Evolutionary conservation across 2,888 invertebrate species (phyloP).

Genomic region (Isotomurus palustris): DNA sequence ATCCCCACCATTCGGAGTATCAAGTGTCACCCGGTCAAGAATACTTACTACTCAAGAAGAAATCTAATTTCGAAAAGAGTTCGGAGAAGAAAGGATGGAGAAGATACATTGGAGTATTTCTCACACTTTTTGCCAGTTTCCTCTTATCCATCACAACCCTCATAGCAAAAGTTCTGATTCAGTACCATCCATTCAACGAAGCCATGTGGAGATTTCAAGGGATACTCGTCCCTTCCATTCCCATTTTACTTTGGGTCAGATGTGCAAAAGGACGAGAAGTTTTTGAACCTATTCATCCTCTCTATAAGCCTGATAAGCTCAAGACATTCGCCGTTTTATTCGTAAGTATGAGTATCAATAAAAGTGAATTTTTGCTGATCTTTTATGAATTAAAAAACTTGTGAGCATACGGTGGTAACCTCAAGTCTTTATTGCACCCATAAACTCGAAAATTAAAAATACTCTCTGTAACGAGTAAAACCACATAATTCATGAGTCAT

Average conservation of each 20-base stretch:
- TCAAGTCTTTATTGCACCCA: too few species aligned
- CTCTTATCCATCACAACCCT: constrained; percentile 30
- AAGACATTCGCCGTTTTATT: constrained; percentile 31
- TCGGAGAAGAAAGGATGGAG: background rate
- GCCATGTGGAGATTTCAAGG: constrained; percentile 39
- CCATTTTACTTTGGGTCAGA: constrained; percentile 22
- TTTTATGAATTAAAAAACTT: too few species aligned
- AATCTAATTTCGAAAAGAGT: background rate
- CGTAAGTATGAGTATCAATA: too few species aligned
- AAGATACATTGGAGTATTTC: constrained; percentile 25
- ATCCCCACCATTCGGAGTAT: background rate
- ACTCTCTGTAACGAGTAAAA: too few species aligned
- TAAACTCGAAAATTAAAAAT: too few species aligned
- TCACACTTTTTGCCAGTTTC: constrained; percentile 29
- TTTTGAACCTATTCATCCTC: constrained; percentile 22
- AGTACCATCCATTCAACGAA: constrained; percentile 38
- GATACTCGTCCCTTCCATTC: constrained; percentile 32
- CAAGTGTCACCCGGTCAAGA: background rate
- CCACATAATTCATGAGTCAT: too few species aligned
- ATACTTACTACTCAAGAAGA: background rate
- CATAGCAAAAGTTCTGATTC: constrained; percentile 28
- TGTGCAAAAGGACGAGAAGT: constrained; percentile 23
- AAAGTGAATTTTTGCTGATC: too few species aligned
- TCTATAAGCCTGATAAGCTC: constrained; percentile 14
- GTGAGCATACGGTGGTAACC: too few species aligned